A percentile compares a stretch with the other conserved stretches of the same genome.
phyloP scores from a whole-genome alignment of 1,140 invertebrate species.

The Ips nitidus region DNA sequence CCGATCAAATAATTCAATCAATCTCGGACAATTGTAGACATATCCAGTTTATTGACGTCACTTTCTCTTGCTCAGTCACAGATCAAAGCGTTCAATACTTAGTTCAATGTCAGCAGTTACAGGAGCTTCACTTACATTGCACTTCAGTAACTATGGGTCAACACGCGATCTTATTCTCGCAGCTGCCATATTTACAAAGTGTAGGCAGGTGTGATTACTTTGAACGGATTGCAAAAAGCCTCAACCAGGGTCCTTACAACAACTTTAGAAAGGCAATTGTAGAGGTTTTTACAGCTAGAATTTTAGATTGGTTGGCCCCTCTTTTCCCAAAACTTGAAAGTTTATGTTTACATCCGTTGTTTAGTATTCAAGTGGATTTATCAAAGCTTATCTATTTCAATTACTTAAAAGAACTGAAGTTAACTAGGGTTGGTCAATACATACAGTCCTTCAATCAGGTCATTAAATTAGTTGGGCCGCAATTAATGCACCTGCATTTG shows the following conservation, averaged over 20 bases:
- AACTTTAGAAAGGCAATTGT: conserved; percentile 64
- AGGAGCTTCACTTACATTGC: conserved; percentile 63
- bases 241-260: conserved; percentile 49
- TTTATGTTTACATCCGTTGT: conserved; percentile 59
- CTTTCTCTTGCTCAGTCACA: conserved; percentile 68
- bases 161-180: conserved; percentile 62
- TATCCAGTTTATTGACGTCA: conserved; percentile 65
- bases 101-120: conserved; percentile 59
- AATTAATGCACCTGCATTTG: conserved; percentile 64
- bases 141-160: conserved; percentile 65
- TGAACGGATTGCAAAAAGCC: conserved; percentile 62
- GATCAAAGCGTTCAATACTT: conserved; percentile 64
- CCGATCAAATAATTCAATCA: conserved; percentile 64
- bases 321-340: conserved; percentile 64
- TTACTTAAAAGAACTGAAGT: conserved; percentile 59
- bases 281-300: conserved; percentile 61
- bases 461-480: conserved; percentile 58
- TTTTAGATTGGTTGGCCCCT: conserved; percentile 62
- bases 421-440: too few species aligned
- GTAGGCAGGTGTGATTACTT: conserved; percentile 71
- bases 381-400: conserved; percentile 62
- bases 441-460: too few species aligned
- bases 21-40: conserved; percentile 61
- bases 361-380: conserved; percentile 64
- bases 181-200: conserved; percentile 62